Evolutionary conservation across 2,888 invertebrate species (phyloP).

Genomic region (Drosophila tripunctata): DNA sequence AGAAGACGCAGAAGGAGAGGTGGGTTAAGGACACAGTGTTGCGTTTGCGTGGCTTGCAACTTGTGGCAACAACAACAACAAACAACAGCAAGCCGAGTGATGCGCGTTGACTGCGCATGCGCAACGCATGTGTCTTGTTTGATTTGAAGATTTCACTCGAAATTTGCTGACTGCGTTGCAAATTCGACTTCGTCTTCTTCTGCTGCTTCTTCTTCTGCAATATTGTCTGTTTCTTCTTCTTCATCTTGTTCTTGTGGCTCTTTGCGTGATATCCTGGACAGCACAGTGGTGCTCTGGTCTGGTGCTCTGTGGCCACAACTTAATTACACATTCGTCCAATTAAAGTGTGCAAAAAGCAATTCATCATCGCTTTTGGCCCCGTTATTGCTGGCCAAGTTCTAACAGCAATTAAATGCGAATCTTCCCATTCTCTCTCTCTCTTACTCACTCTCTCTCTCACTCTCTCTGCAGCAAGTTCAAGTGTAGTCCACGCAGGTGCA

Average conservation of each 20-base stretch:
- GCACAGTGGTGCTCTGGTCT: too few species aligned
- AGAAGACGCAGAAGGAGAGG: background rate
- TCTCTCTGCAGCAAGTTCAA: background rate
- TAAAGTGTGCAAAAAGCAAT: conserved; percentile 82
- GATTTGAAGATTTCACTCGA: conserved; percentile 81
- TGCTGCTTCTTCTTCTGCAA: too few species aligned
- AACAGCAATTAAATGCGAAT: conserved; percentile 64
- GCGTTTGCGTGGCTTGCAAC: conserved; percentile 8
- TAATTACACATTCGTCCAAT: conserved; percentile 83
- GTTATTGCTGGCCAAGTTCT: conserved; percentile 68
- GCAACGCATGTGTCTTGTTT: conserved; percentile 82
- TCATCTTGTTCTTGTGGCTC: background rate
- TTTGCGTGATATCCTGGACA: conserved; percentile 15
- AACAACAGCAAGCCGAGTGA: conserved; percentile 15
- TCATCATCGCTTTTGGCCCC: conserved; percentile 70
- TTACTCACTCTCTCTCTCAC: background rate
- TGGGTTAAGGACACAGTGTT: conserved; percentile 35
- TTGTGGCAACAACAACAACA: conserved; percentile 8
- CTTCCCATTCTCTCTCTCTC: conserved; percentile 1
- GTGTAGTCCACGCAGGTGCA: conserved; percentile 68
- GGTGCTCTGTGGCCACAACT: conserved; percentile 76
- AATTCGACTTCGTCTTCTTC: background rate
- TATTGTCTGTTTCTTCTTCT: background rate
- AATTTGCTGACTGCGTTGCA: conserved; percentile 60
- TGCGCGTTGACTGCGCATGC: conserved; percentile 69